Percentiles rank a stretch among this genome's conserved stretches.
Evolutionary conservation across 2,113 vertebrate genomes (phyloP).

Genomic region (Microcebus griseorufus): DNA sequence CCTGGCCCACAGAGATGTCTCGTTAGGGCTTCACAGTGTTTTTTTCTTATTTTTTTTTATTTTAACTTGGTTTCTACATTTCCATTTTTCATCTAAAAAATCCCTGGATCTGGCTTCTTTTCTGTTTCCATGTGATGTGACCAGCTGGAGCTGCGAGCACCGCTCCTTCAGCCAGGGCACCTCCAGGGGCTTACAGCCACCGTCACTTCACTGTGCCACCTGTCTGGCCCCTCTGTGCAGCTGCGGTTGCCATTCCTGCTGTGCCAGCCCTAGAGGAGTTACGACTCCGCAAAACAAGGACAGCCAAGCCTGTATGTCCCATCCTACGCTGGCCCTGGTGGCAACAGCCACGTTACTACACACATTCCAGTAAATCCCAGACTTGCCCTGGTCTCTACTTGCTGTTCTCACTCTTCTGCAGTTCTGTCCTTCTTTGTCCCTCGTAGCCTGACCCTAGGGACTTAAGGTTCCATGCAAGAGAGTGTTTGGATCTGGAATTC

Average conservation of each 20-base stretch:
- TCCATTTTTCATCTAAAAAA: neutral
- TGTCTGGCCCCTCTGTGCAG: neutral
- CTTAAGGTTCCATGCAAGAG: neutral
- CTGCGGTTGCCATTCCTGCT: neutral
- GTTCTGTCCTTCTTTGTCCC: neutral
- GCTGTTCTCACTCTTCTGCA: accelerated
- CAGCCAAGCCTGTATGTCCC: accelerated
- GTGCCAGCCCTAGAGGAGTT: accelerated
- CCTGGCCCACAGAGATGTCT: neutral
- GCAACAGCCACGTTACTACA: accelerated
- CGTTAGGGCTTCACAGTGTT: neutral
- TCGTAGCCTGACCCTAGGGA: neutral
- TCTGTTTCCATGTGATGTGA: neutral
- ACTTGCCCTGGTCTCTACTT: accelerated
- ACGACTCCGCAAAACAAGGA: neutral
- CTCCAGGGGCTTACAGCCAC: neutral
- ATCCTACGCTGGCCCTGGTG: accelerated
- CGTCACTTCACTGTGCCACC: neutral
- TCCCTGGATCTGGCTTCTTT: neutral
- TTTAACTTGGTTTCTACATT: neutral
- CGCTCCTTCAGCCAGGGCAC: accelerated
- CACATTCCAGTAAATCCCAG: accelerated
- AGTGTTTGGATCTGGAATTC: neutral
- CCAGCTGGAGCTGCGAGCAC: accelerated
- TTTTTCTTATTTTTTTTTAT: too few relatives aligned